Percentiles rank a stretch among this genome's conserved stretches.
phyloP scores from a whole-genome alignment of 2,113 vertebrate species.

The Setophaga coronata region DNA sequence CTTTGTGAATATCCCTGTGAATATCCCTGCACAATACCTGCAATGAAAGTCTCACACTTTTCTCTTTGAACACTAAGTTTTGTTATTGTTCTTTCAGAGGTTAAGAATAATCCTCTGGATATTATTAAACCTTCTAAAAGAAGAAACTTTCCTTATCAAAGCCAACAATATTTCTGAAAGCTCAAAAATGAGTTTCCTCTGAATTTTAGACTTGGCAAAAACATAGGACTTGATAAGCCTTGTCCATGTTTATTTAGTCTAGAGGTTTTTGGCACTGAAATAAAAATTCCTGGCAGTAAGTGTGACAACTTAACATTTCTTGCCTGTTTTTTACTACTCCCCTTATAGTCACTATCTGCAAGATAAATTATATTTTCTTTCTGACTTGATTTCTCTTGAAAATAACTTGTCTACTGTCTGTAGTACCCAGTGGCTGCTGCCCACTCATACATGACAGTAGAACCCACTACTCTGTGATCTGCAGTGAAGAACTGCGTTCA shows the following conservation, averaged over 20 bases:
- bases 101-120: neutral
- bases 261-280: neutral
- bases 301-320: neutral
- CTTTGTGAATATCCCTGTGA: neutral
- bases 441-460: accelerated
- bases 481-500: neutral
- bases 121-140: neutral
- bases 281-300: neutral
- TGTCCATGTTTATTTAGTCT: neutral
- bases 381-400: neutral
- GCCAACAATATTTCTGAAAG: neutral
- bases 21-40: neutral
- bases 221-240: neutral
- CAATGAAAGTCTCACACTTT: neutral
- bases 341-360: neutral
- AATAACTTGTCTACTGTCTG: neutral
- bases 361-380: neutral
- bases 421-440: neutral
- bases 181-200: neutral
- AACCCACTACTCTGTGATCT: neutral
- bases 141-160: neutral
- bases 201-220: neutral
- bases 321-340: neutral
- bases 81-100: neutral
- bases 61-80: neutral